Percentiles rank a stretch among this genome's conserved stretches.
phyloP scores from a whole-genome alignment of 2,797 vertebrate species.

The Gorsachius magnificus region DNA sequence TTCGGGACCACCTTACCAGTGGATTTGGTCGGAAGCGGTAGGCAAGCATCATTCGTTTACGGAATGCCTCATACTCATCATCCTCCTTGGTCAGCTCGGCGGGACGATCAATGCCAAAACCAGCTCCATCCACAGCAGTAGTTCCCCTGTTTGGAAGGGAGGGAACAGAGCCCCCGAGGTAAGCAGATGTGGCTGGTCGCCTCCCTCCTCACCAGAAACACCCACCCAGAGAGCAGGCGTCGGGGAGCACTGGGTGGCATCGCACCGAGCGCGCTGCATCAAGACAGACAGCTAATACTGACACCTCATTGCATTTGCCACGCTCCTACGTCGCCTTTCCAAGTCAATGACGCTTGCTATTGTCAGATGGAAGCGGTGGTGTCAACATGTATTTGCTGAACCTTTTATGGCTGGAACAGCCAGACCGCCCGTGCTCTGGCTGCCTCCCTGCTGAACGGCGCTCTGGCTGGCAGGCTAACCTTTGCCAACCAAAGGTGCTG shows the following conservation, averaged over 20 bases:
- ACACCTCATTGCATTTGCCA: background rate
- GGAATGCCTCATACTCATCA: slow-evolving; percentile 95
- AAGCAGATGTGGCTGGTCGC: background rate
- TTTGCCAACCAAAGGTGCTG: fast-evolving
- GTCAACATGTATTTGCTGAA: background rate
- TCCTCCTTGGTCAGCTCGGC: slow-evolving; percentile 88
- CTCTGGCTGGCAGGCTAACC: background rate
- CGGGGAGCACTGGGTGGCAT: background rate
- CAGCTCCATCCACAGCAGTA: slow-evolving; percentile 88
- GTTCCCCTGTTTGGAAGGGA: slow-evolving; percentile 77
- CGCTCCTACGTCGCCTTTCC: background rate
- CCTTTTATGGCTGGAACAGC: background rate
- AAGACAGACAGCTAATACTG: background rate
- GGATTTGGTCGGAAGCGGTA: slow-evolving; percentile 97
- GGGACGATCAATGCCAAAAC: slow-evolving; percentile 92
- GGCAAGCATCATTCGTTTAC: slow-evolving; percentile 98
- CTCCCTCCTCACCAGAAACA: background rate
- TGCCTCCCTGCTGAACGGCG: background rate
- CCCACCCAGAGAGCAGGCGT: background rate
- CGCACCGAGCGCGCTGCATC: fast-evolving
- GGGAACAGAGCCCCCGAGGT: background rate
- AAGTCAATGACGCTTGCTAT: fast-evolving
- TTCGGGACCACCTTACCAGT: slow-evolving; percentile 75
- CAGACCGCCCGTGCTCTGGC: fast-evolving
- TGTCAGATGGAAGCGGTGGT: background rate